Evolutionary conservation across 2,797 vertebrate species (phyloP).

Genomic region (Choloepus didactylus): DNA sequence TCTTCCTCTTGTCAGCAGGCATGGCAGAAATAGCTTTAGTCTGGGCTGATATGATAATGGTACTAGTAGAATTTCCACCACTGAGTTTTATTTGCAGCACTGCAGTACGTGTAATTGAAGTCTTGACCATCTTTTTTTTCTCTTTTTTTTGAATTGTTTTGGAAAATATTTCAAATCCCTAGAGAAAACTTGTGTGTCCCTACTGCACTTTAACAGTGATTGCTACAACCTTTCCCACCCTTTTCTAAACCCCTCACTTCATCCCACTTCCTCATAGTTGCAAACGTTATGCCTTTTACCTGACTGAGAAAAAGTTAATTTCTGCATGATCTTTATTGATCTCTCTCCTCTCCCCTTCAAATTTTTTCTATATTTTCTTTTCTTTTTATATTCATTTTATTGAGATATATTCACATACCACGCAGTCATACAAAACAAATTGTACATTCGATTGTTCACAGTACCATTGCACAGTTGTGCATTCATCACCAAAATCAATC

Average conservation of each 20-base stretch:
- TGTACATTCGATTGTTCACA: no score
- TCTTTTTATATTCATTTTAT: no score
- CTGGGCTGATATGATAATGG: not conserved
- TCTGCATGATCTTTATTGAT: not conserved
- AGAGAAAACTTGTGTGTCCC: not conserved
- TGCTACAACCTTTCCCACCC: not conserved
- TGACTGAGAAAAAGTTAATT: not conserved
- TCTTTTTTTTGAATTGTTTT: not conserved
- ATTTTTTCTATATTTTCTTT: no score
- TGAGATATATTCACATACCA: no score
- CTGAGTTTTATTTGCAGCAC: conserved; percentile 53
- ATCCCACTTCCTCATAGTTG: not conserved
- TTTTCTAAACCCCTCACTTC: not conserved
- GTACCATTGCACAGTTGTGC: no score
- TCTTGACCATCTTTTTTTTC: conserved; percentile 65
- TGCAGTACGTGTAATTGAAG: conserved; percentile 74
- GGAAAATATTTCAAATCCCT: not conserved
- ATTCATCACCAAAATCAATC: no score
- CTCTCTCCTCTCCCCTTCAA: not conserved
- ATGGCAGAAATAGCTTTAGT: conserved; percentile 35
- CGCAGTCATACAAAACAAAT: no score
- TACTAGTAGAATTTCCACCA: not conserved
- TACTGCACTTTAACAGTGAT: not conserved
- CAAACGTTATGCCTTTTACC: not conserved
- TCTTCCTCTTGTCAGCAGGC: conserved; percentile 55